Percentiles rank a stretch among this genome's conserved stretches.
Conservation (phyloP, 2,113 vertebrate genomes). For the Cyprinodon variegatus region DNA sequence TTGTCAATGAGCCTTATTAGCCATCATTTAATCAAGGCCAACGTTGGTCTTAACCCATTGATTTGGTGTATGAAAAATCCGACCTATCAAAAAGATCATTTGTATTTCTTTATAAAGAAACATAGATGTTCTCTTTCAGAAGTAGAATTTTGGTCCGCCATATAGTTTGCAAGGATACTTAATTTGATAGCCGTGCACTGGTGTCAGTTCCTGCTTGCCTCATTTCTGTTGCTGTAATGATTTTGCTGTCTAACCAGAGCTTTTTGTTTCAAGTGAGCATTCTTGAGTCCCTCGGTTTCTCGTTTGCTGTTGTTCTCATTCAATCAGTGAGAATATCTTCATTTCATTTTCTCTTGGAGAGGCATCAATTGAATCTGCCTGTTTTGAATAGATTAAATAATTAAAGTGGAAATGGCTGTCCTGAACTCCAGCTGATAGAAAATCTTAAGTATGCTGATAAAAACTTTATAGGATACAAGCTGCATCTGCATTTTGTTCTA, state of each 20-base stretch:
- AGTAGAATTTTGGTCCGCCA: too few species aligned
- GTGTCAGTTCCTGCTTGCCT: constrained; percentile 71
- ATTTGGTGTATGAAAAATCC: too few species aligned
- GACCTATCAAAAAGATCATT: too few species aligned
- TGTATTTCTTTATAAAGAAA: too few species aligned
- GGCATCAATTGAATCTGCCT: constrained; percentile 17
- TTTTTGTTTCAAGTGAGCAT: constrained; percentile 54
- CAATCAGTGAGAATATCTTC: constrained; percentile 34
- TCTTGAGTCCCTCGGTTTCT: constrained; percentile 42
- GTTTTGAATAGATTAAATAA: constrained; percentile 37
- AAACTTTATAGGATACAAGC: constrained; percentile 35
- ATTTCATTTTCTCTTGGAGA: constrained; percentile 21
- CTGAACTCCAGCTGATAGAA: constrained; percentile 34
- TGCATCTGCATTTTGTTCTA: constrained; percentile 46
- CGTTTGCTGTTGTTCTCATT: constrained; percentile 18
- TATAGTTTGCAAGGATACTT: constrained; percentile 10
- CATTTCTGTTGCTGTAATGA: constrained; percentile 58
- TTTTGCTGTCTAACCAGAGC: constrained; percentile 54
- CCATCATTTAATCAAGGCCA: too few species aligned
- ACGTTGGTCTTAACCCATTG: too few species aligned
- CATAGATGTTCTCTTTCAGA: too few species aligned
- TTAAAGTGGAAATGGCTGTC: constrained; percentile 22
- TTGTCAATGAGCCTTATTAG: too few species aligned
- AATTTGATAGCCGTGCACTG: constrained; percentile 32
- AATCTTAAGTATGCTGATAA: constrained; percentile 22